These are phyloP conservation scores for Etheostoma cragini DNA, from an alignment of 2,113 vertebrate genomes.

Conservation along the genomic window DNA sequence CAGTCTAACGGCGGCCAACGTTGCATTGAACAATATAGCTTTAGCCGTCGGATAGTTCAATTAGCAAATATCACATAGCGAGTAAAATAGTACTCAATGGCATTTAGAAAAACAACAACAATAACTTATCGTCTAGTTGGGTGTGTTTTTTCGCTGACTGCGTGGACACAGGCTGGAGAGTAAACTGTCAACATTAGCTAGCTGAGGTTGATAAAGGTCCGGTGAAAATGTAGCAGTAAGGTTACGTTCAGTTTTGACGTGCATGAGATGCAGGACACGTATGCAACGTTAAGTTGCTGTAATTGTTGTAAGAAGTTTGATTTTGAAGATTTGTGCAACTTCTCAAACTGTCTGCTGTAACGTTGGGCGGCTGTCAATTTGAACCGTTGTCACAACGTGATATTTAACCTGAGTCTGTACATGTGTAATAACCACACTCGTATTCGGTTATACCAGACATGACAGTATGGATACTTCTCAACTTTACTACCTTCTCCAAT, in stretches of 20 bases:
- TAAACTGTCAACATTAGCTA: too few relatives aligned
- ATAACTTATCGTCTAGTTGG: neutral
- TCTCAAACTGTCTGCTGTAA: neutral
- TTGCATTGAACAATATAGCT: neutral
- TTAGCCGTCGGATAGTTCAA: accelerated
- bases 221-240: too few relatives aligned
- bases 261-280: neutral
- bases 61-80: neutral
- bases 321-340: neutral
- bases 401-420: neutral
- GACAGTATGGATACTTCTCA: too few relatives aligned
- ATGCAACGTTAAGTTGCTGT: neutral
- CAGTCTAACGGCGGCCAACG: neutral
- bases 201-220: too few relatives aligned
- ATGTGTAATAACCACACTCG: neutral
- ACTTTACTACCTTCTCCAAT: too few relatives aligned
- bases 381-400: neutral
- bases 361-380: neutral
- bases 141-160: neutral
- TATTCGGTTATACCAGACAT: neutral
- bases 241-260: neutral
- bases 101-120: neutral
- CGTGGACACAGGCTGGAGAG: neutral
- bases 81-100: neutral
- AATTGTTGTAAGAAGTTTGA: neutral